Evolutionary conservation across 2,888 invertebrate species (phyloP), one percentile per base, ranked within the genome.

Genomic region (Alcis repandata): DNA sequence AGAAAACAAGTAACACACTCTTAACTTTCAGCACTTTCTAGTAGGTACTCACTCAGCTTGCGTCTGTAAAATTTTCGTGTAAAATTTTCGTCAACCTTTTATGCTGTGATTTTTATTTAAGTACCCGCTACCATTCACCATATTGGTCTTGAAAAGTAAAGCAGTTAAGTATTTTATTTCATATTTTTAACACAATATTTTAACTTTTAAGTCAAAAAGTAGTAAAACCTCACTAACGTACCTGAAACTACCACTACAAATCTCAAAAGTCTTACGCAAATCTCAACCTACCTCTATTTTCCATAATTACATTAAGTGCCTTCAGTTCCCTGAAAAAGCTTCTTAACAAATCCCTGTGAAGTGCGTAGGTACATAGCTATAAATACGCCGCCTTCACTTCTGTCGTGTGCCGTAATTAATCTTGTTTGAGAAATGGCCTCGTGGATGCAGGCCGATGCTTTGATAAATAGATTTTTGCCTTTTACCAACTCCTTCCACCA

Each of bases 391-490:
- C 78, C 76, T 80, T 82, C 83, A 83, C 76, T 85, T 83, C 83
- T 85, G 84, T 84, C 86, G 84, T 83, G 72, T 72, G 69, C 68
- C 61, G 79, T 87, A 91, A 91, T 91, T 89, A 90, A 91, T 91
- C 90, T 89, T 85, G 78, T 80, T 83, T 89, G 89, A 89, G 85
- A 89, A 90, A 90, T 88, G 87, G 84, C 70, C 73, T 67, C 69
- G 58, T 77, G 75, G 82, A 87, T 89, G 87, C 88, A 87, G 84
- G 76, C 82, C 87, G 86, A 90, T 91, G 88, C 87, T 85, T 88
- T 90, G 91, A 91, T 90, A 87, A 91, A 91, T 91, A 87, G 89
- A 89, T 89, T 88, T 86, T 86, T 89, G 87, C 88, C 85, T 80
- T 56, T 83, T 81, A 86, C 85, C 84, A 83, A 87, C 87, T 86